phyloP scores from a whole-genome alignment of 2,113 vertebrate species.

The Ursus arctos region DNA sequence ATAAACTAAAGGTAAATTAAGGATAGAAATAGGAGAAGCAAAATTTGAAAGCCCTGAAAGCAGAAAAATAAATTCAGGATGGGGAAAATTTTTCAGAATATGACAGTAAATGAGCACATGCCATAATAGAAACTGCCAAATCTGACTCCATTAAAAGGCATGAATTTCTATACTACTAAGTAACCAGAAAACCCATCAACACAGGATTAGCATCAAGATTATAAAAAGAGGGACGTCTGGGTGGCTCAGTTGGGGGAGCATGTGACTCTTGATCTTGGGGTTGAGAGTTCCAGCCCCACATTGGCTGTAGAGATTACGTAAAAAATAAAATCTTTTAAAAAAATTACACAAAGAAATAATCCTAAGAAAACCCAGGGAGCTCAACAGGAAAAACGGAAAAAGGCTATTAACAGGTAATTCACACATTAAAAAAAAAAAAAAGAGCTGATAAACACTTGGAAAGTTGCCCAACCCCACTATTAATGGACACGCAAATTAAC shows the following conservation, averaged over 20 bases:
- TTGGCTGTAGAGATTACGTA: background rate
- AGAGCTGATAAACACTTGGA: background rate
- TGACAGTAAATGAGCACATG: background rate
- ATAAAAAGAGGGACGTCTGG: background rate
- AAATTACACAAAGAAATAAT: background rate
- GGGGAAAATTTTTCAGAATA: background rate
- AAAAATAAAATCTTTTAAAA: background rate
- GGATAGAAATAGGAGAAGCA: background rate
- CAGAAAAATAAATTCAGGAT: background rate
- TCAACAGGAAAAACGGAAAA: background rate
- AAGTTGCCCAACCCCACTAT: background rate
- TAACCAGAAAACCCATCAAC: background rate
- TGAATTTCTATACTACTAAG: background rate
- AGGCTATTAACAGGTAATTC: background rate
- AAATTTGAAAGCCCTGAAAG: background rate
- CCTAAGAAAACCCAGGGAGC: background rate
- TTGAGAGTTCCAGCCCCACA: background rate
- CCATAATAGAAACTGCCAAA: background rate
- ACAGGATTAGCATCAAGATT: background rate
- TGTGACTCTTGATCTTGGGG: background rate
- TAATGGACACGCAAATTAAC: background rate
- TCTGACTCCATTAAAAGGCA: background rate
- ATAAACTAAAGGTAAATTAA: conserved; percentile 22
- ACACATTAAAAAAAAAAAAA: background rate
- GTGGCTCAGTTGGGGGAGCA: background rate